These are phyloP conservation scores for Gambusia yucatana DNA, from an alignment of 2,797 vertebrate species.

Conservation along the genomic window DNA sequence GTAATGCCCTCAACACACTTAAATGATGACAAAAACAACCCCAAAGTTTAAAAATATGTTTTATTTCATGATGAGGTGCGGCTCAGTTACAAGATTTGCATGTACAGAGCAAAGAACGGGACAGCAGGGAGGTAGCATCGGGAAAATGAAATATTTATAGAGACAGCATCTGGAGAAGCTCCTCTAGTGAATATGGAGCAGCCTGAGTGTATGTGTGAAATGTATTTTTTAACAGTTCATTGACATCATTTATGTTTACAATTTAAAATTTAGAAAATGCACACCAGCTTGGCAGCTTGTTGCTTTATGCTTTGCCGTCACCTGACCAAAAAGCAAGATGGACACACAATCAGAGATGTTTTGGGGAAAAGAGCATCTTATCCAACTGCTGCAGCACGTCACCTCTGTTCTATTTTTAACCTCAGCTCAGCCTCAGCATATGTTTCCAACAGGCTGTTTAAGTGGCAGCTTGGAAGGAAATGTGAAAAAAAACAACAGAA, in stretches of 20 bases:
- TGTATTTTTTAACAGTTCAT: background rate
- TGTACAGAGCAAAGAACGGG: constrained; percentile 32
- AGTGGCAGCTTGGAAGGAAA: constrained; percentile 22
- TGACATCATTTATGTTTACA: background rate
- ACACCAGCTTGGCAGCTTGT: background rate
- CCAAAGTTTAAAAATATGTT: constrained; percentile 49
- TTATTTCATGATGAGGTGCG: constrained; percentile 32
- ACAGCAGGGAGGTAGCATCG: constrained; percentile 17
- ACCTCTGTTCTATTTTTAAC: constrained; percentile 55
- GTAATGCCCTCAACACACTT: constrained; percentile 32
- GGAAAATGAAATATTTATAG: constrained; percentile 62
- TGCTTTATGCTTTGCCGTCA: background rate
- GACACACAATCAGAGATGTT: background rate
- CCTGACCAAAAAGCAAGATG: background rate
- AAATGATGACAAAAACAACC: constrained; percentile 17
- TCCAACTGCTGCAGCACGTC: constrained; percentile 23
- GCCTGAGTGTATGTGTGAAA: constrained; percentile 2
- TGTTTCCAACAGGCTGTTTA: constrained; percentile 41
- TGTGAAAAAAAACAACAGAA: constrained; percentile 10
- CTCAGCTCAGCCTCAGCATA: constrained; percentile 22
- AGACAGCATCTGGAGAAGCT: constrained; percentile 56
- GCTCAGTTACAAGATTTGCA: constrained; percentile 31
- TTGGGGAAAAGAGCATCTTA: constrained; percentile 3
- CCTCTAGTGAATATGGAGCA: constrained; percentile 41
- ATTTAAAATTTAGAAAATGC: background rate